A percentile compares a stretch with the other conserved stretches of the same genome.
Evolutionary conservation across 2,797 vertebrate species (phyloP).

Genomic region (Enteromius anoplus): DNA sequence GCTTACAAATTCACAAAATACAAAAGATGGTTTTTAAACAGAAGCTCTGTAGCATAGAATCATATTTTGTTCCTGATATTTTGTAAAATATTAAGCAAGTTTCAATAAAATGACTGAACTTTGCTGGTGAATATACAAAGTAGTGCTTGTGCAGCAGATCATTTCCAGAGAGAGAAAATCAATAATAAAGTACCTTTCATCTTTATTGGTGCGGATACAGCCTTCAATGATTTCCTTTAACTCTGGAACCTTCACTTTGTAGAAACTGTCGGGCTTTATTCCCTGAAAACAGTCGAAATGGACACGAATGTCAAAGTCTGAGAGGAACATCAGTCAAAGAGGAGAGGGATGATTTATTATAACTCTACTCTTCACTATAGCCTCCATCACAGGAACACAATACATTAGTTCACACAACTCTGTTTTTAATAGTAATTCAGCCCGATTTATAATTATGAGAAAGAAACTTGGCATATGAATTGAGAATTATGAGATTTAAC

Average conservation of each 20-base stretch:
- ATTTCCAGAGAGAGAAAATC: background rate
- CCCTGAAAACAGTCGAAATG: slow-evolving; percentile 78
- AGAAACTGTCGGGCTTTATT: slow-evolving; percentile 96
- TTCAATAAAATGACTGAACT: too few species aligned
- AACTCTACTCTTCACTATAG: background rate
- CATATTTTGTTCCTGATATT: background rate
- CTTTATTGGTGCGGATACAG: slow-evolving; percentile 95
- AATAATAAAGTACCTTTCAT: slow-evolving; percentile 82
- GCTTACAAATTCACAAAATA: too few species aligned
- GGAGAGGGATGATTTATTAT: background rate
- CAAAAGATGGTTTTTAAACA: too few species aligned
- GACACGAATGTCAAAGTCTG: slow-evolving; percentile 60
- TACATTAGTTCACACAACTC: too few species aligned
- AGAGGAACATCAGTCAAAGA: slow-evolving; percentile 34
- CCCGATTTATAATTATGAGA: background rate
- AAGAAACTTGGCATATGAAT: background rate
- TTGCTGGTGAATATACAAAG: background rate
- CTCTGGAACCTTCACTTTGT: slow-evolving; percentile 95
- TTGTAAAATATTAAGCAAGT: too few species aligned
- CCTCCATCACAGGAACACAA: too few species aligned
- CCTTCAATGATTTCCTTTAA: slow-evolving; percentile 98
- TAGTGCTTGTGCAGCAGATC: background rate
- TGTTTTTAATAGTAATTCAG: too few species aligned
- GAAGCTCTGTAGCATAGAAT: background rate
- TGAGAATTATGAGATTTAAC: background rate